A percentile compares a stretch with the other conserved stretches of the same genome.
Evolutionary conservation across 2,888 invertebrate genomes (phyloP).

Genomic region (Drosophila antonietae): DNA sequence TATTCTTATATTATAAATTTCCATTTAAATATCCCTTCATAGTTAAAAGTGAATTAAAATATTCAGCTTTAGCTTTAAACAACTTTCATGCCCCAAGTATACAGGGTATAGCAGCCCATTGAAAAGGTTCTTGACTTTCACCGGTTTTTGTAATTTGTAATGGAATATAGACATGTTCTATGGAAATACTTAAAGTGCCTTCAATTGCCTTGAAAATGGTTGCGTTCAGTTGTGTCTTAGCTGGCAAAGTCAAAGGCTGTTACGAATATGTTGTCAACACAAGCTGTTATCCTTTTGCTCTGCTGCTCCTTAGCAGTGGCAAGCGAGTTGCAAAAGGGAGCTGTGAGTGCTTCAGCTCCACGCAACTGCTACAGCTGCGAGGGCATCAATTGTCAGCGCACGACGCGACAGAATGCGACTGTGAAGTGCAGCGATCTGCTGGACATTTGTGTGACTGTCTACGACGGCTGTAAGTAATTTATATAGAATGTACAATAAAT

Average conservation of each 20-base stretch:
- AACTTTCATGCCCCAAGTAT: not conserved
- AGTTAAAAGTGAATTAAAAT: no score
- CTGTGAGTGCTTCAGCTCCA: slow-evolving; percentile 42
- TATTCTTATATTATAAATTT: no score
- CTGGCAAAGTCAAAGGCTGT: slow-evolving; percentile 30
- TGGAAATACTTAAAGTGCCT: slow-evolving; percentile 44
- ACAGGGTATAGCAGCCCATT: slow-evolving; percentile 14
- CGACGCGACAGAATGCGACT: slow-evolving; percentile 60
- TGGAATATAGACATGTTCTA: slow-evolving; percentile 4
- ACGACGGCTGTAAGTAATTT: slow-evolving; percentile 74
- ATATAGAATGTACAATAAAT: not conserved
- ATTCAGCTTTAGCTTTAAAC: not conserved
- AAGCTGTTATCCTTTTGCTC: slow-evolving; percentile 45
- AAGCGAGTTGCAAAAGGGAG: slow-evolving; percentile 11
- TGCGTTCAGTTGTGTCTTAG: slow-evolving; percentile 47
- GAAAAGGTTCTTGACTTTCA: slow-evolving; percentile 1
- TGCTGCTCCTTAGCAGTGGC: slow-evolving; percentile 20
- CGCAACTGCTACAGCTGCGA: slow-evolving; percentile 77
- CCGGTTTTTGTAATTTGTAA: slow-evolving; percentile 12
- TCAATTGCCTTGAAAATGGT: slow-evolving; percentile 19
- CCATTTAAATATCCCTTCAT: no score
- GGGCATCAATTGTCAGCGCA: slow-evolving; percentile 80
- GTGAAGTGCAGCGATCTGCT: slow-evolving; percentile 71
- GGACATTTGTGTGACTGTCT: slow-evolving; percentile 82
- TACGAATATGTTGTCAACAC: slow-evolving; percentile 41